phyloP scores from a whole-genome alignment of 2,797 vertebrate species.

The Bradypus variegatus region DNA sequence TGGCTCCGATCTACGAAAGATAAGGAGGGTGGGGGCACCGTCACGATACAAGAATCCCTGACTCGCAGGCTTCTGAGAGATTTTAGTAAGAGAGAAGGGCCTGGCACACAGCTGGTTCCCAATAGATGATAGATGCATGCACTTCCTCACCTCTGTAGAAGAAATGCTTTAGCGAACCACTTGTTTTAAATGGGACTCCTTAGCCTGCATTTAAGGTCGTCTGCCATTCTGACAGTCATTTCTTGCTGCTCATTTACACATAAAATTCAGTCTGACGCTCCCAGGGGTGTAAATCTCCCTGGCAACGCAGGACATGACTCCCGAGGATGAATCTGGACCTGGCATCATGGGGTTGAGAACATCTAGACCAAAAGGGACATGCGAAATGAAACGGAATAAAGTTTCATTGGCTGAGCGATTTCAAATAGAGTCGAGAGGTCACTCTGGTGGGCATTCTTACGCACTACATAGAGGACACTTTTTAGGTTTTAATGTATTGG shows the following conservation, averaged over 20 bases:
- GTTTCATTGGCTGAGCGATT: too few species aligned
- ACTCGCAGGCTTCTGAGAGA: not conserved
- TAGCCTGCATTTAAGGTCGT: not conserved
- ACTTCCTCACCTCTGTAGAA: not conserved
- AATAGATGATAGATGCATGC: not conserved
- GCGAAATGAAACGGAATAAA: too few species aligned
- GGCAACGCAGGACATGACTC: too few species aligned
- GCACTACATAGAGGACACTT: too few species aligned
- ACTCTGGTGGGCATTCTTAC: too few species aligned
- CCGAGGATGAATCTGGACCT: too few species aligned
- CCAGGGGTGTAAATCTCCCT: too few species aligned
- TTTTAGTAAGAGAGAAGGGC: not conserved
- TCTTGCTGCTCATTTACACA: not conserved
- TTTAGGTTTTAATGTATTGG: too few species aligned
- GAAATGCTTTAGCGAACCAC: not conserved
- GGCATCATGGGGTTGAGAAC: too few species aligned
- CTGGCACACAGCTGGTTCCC: not conserved
- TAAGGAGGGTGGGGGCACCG: not conserved
- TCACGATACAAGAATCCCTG: not conserved
- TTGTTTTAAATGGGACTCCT: not conserved
- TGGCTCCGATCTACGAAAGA: not conserved
- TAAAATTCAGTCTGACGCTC: not conserved
- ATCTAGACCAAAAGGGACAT: too few species aligned
- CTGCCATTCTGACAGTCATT: not conserved
- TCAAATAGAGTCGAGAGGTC: too few species aligned